A percentile compares a stretch with the other conserved stretches of the same genome.
These are phyloP conservation scores for Ophioninae sp. DNA, from an alignment of 2,888 invertebrate genomes.

Conservation along the genomic window DNA sequence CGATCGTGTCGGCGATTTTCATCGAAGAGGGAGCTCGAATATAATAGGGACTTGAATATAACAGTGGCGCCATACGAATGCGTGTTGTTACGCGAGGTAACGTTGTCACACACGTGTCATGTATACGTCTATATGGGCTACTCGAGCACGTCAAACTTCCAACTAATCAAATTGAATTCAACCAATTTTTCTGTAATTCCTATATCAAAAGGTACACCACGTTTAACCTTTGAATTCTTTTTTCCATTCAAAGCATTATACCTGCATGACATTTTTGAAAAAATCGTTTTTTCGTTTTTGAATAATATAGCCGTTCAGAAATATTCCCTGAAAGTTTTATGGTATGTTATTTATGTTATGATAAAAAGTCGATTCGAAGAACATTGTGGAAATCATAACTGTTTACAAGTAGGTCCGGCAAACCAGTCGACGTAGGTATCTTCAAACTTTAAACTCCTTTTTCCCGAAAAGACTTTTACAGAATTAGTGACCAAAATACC, in stretches of 20 bases:
- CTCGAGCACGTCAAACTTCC: not conserved
- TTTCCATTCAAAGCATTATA: not conserved
- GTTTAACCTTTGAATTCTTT: not conserved
- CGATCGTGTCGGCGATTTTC: constrained; percentile 70
- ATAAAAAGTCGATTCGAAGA: no score
- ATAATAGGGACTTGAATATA: constrained; percentile 49
- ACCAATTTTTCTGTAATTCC: not conserved
- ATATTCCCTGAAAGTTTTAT: no score
- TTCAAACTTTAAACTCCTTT: no score
- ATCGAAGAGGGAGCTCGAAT: constrained; percentile 57
- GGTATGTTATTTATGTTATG: no score
- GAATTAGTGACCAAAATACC: no score
- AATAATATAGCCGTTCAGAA: no score
- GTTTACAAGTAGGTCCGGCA: no score
- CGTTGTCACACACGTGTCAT: constrained; percentile 47
- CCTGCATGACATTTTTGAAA: no score
- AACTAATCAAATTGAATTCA: not conserved
- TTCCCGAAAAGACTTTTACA: no score
- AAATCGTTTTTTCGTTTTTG: not conserved
- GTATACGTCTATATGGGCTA: constrained; percentile 7
- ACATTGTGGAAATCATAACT: no score
- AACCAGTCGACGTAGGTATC: no score
- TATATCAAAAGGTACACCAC: not conserved
- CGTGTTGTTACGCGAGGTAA: constrained; percentile 59
- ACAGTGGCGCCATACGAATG: constrained; percentile 45